Percentiles rank a stretch among this genome's conserved stretches.
phyloP scores from a whole-genome alignment of 1,140 invertebrate genomes.

The Pachyrhynchus sulphureomaculatus region DNA sequence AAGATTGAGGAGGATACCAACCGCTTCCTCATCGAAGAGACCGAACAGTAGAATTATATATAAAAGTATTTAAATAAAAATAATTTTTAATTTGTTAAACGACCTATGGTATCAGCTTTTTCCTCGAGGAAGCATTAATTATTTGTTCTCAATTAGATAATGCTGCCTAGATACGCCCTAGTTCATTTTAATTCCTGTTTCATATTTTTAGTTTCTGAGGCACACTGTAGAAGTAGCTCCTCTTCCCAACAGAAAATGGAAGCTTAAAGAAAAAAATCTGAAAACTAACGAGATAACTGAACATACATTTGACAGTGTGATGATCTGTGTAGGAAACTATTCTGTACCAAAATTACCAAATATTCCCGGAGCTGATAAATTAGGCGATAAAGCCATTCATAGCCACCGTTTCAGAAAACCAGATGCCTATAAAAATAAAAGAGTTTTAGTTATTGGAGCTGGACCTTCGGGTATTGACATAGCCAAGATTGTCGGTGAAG shows the following conservation, averaged over 20 bases:
- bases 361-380: slow-evolving; percentile 60
- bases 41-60: no score
- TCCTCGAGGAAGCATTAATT: no score
- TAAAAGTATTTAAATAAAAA: no score
- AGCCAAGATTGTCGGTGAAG: slow-evolving; percentile 15
- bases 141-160: no score
- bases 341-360: slow-evolving; percentile 61
- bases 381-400: slow-evolving; percentile 61
- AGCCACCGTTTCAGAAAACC: slow-evolving; percentile 68
- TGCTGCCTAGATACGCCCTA: no score
- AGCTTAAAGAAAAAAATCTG: slow-evolving; percentile 51
- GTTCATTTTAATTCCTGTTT: no score
- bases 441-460: slow-evolving; percentile 67
- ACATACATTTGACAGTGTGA: slow-evolving; percentile 59
- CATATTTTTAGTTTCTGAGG: slow-evolving; percentile 38
- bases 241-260: slow-evolving; percentile 46
- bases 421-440: slow-evolving; percentile 57
- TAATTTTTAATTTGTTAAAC: no score
- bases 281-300: slow-evolving; percentile 43
- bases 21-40: no score
- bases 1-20: no score
- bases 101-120: no score
- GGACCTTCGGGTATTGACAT: slow-evolving; percentile 72
- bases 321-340: slow-evolving; percentile 72
- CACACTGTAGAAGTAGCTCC: slow-evolving; percentile 47